Evolutionary conservation across 35 echinoderm and acorn worm species (phyloP), one percentile per base, ranked within the genome.

Genomic region (Acanthaster planci): DNA sequence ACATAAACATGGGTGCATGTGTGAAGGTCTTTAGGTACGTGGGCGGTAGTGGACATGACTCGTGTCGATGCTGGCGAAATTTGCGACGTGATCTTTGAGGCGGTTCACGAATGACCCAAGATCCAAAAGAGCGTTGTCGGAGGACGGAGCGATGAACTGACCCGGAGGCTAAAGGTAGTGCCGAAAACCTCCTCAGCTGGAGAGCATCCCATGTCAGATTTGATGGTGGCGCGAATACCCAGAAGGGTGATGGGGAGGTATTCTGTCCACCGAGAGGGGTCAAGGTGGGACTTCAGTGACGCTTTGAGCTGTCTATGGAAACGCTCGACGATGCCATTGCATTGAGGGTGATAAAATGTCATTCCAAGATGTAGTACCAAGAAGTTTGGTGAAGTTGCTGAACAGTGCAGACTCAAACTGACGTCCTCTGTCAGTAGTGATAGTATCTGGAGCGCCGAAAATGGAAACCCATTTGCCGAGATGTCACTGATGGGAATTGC

Each of bases 301-400:
- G 85, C 80, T 78, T 93, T 88, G 6, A 93, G 72, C 19, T 93
- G 91, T 9, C 79, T 82, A 51, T 91, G 83, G 15, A 86, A 60
- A n/a, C 82, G 89, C 77, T 90, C 88, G 1, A 90, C 88, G 17
- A 90, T 36, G 10, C 88, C 80, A 27, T 90, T 90, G 0, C 67
- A n/a, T 79, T 77, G 60, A 9, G 84, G 84, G 44, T 86, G 84
- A 86, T 86, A 82, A 0, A 67, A n/a, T n/a, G 84, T 81, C 26
- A 67, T 86, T 22, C 84, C 67, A 40, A 86, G 22, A n/a, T n/a
- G 53, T 14, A 9, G 40, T 83, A 1, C 80, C 80, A 54, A 83
- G 51, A 0, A 83, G 19, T 52, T 35, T 83, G n/a, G 51, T 83
- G 5, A 83, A 35, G 26, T 50, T 18, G 22, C 0, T 53, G 31